A percentile compares a stretch with the other conserved stretches of the same genome.
Evolutionary conservation across 2,888 invertebrate genomes (phyloP).

Genomic region (Sabatieria punctata): DNA sequence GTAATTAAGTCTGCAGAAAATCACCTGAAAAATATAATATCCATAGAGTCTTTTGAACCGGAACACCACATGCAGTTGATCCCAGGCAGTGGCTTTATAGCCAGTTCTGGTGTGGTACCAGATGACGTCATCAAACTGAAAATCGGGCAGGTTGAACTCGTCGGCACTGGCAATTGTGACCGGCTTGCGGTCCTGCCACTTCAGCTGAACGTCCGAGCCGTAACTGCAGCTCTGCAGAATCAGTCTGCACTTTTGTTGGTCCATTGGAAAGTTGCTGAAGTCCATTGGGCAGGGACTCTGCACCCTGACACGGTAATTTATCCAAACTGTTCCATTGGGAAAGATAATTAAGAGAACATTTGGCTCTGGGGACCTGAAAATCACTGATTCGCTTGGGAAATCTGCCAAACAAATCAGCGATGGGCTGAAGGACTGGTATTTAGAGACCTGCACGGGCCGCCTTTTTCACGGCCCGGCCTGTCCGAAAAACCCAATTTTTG

Average conservation of each 20-base stretch:
- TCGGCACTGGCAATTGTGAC: background rate
- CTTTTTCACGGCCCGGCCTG: too few species aligned
- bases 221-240: slow-evolving; percentile 6
- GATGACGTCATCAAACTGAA: slow-evolving; percentile 1
- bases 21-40: slow-evolving; percentile 7
- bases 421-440: too few species aligned
- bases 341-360: slow-evolving; percentile 7
- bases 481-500: too few species aligned
- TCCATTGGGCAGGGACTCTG: slow-evolving; percentile 8
- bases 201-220: slow-evolving; percentile 7
- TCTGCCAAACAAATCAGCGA: too few species aligned
- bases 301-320: slow-evolving; percentile 4
- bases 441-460: too few species aligned
- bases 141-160: slow-evolving; percentile 1
- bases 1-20: too few species aligned
- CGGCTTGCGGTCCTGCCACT: slow-evolving; percentile 1
- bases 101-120: background rate
- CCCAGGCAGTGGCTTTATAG: slow-evolving; percentile 8
- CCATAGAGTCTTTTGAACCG: slow-evolving; percentile 5
- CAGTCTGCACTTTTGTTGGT: slow-evolving; percentile 3
- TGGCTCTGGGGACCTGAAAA: slow-evolving; percentile 2
- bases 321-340: slow-evolving; percentile 9
- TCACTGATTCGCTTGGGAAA: background rate
- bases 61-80: slow-evolving; percentile 6
- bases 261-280: slow-evolving; percentile 7